These are phyloP conservation scores for Alectoris magna DNA, from an alignment of 2,797 vertebrate species.

Conservation along the genomic window DNA sequence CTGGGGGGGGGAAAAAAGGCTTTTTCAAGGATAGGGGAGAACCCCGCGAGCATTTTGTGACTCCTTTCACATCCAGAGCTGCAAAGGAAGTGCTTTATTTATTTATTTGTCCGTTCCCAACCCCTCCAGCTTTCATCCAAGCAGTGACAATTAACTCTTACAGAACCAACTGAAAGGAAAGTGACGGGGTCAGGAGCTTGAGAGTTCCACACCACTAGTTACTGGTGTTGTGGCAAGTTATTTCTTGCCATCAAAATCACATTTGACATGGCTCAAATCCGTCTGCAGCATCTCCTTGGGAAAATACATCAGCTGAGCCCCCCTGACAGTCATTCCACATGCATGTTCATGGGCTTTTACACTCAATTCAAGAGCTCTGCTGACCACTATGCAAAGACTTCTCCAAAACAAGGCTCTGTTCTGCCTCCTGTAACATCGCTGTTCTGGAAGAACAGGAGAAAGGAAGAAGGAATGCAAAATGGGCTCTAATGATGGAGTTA, in stretches of 20 bases:
- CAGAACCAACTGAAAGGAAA: not conserved
- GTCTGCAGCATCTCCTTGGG: not conserved
- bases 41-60: not conserved
- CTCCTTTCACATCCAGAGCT: conserved; percentile 41
- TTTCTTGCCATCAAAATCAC: too few species aligned
- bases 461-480: not conserved
- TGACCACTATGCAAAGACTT: conserved; percentile 6
- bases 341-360: not conserved
- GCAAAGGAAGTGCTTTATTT: not conserved
- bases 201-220: not conserved
- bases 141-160: conserved; percentile 12
- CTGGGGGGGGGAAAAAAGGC: accelerated
- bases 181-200: not conserved
- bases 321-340: not conserved
- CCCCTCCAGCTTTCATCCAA: conserved; percentile 1
- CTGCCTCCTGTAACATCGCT: not conserved
- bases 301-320: not conserved
- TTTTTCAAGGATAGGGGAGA: not conserved
- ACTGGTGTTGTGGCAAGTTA: not conserved
- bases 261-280: not conserved
- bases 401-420: not conserved
- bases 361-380: not conserved
- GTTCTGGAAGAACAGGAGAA: not conserved
- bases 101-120: not conserved
- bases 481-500: not conserved